Conservation (phyloP, 2,888 invertebrate genomes). For the Tetanocera ferruginea region DNA sequence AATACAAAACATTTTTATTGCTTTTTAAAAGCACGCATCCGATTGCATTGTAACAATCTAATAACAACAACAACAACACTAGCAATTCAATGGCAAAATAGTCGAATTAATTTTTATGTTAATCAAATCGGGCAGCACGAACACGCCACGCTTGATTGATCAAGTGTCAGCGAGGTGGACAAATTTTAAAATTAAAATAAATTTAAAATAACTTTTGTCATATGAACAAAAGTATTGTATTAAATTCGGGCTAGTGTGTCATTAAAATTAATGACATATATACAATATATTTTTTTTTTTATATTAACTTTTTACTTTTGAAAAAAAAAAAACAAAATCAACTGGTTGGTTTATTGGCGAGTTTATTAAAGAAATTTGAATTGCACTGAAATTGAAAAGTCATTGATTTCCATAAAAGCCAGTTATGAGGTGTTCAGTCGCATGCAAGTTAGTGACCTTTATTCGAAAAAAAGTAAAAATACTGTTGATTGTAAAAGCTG, state of each 20-base stretch:
- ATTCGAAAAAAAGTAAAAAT: too few species aligned
- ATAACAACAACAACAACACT: background rate
- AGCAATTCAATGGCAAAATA: background rate
- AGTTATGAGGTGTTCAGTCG: too few species aligned
- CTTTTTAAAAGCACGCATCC: slow-evolving; percentile 18
- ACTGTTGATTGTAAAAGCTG: too few species aligned
- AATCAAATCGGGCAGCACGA: background rate
- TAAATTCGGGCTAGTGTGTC: background rate
- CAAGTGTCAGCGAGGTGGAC: background rate
- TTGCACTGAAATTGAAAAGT: too few species aligned
- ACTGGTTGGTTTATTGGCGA: too few species aligned
- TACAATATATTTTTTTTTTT: too few species aligned
- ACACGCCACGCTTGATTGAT: background rate
- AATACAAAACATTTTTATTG: background rate
- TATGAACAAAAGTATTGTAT: background rate
- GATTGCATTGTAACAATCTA: background rate
- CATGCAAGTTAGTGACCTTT: too few species aligned
- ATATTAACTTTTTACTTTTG: too few species aligned
- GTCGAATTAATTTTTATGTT: too few species aligned
- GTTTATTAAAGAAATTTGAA: too few species aligned
- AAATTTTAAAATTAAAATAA: background rate
- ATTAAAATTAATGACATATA: background rate
- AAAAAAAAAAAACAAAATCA: too few species aligned
- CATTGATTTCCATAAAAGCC: too few species aligned
- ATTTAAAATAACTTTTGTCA: background rate